Conservation (phyloP, 2,113 vertebrate genomes). For the Canis aureus region DNA sequence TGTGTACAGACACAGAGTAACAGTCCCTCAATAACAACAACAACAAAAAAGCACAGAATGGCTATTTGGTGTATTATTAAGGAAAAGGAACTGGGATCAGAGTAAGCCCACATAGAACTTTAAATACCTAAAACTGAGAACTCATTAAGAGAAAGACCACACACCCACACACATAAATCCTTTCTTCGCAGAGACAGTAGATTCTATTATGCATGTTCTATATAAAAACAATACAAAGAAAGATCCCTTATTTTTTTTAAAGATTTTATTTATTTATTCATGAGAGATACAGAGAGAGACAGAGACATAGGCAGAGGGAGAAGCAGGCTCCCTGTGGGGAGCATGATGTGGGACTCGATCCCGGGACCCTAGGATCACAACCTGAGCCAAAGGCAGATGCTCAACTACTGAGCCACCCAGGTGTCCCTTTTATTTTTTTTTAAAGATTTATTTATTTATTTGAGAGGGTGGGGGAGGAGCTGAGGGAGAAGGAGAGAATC, state of each 20-base stretch:
- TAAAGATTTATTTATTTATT: no score
- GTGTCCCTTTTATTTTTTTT: neutral
- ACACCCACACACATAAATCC: neutral
- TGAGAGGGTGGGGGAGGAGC: no score
- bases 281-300: no score
- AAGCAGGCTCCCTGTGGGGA: neutral
- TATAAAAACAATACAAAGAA: constrained; percentile 15
- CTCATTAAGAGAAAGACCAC: constrained; percentile 2
- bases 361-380: neutral
- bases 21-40: neutral
- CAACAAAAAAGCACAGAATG: neutral
- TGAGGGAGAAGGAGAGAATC: no score
- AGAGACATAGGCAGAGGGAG: neutral
- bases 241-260: neutral
- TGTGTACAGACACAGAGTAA: neutral
- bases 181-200: constrained; percentile 1
- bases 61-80: constrained; percentile 22
- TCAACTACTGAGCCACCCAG: neutral
- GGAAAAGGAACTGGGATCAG: neutral
- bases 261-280: neutral
- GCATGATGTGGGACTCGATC: neutral
- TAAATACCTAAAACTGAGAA: neutral
- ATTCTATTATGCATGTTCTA: constrained; percentile 49
- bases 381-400: neutral
- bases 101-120: neutral